These are phyloP conservation scores for Strix occidentalis DNA, from an alignment of 2,797 vertebrate species.

Conservation along the genomic window DNA sequence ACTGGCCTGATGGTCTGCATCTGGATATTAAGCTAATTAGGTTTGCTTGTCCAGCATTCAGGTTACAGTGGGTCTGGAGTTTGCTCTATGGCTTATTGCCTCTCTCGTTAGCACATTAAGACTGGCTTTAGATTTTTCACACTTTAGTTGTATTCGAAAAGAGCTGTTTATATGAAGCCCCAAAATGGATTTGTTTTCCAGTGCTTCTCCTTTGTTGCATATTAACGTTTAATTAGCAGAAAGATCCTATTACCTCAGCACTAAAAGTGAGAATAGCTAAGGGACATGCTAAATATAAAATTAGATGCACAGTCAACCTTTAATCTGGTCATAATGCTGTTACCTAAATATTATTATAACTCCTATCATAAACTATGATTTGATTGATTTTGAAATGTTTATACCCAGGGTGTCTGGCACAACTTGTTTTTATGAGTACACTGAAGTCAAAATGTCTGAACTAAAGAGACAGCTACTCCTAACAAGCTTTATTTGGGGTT, in stretches of 20 bases:
- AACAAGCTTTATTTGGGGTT: conserved; percentile 61
- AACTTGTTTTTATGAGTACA: not conserved
- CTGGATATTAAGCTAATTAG: not conserved
- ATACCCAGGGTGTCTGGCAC: conserved; percentile 3
- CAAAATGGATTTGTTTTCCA: conserved; percentile 44
- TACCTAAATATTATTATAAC: conserved; percentile 8
- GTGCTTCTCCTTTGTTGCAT: conserved; percentile 20
- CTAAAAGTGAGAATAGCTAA: conserved; percentile 27
- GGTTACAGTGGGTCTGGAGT: not conserved
- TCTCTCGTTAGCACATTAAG: not conserved
- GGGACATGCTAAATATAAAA: not conserved
- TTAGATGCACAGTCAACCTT: conserved; percentile 22
- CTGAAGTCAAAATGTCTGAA: conserved; percentile 42
- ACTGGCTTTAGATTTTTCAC: not conserved
- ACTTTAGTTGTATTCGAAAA: not conserved
- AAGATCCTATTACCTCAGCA: conserved; percentile 13
- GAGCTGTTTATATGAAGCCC: not conserved
- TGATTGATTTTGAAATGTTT: conserved; percentile 56
- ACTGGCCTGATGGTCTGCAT: not conserved
- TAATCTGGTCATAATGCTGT: conserved; percentile 7
- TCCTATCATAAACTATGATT: not conserved
- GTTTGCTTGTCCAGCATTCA: not conserved
- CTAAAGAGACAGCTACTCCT: not conserved
- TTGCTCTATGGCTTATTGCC: not conserved
- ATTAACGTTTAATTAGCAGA: conserved; percentile 57